These are phyloP conservation scores for Alces alces DNA, from an alignment of 2,113 vertebrate species.

Conservation along the genomic window DNA sequence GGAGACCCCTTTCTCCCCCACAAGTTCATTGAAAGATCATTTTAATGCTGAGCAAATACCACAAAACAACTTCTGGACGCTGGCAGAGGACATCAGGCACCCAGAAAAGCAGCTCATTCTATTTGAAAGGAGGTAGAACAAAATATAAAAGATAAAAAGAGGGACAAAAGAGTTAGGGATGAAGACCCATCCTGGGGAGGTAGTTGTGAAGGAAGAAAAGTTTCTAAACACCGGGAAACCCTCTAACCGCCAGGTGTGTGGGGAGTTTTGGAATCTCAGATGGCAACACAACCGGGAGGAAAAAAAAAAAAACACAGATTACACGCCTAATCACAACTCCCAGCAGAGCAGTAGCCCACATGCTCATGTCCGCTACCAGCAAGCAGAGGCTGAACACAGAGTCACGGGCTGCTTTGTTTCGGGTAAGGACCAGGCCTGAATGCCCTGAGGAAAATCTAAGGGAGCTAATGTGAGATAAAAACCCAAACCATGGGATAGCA, in stretches of 20 bases:
- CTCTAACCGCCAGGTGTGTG: background rate
- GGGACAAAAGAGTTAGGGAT: background rate
- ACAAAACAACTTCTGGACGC: background rate
- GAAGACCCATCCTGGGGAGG: background rate
- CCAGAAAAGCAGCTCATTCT: background rate
- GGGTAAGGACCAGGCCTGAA: background rate
- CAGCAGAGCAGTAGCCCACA: background rate
- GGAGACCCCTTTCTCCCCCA: background rate
- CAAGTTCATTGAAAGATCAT: background rate
- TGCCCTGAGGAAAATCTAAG: background rate
- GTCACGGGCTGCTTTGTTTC: background rate
- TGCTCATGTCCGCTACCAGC: background rate
- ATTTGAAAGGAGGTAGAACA: background rate
- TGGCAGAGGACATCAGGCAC: background rate
- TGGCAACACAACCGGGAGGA: background rate
- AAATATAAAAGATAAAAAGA: background rate
- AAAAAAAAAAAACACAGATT: background rate
- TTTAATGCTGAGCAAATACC: background rate
- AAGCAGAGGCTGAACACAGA: background rate
- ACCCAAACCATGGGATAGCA: background rate
- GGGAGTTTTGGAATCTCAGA: background rate
- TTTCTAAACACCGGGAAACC: background rate
- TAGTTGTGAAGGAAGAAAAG: background rate
- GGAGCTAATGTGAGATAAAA: background rate
- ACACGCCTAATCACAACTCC: fast-evolving